Conservation (phyloP, 2,113 vertebrate genomes). For the Fukomys damarensis region DNA sequence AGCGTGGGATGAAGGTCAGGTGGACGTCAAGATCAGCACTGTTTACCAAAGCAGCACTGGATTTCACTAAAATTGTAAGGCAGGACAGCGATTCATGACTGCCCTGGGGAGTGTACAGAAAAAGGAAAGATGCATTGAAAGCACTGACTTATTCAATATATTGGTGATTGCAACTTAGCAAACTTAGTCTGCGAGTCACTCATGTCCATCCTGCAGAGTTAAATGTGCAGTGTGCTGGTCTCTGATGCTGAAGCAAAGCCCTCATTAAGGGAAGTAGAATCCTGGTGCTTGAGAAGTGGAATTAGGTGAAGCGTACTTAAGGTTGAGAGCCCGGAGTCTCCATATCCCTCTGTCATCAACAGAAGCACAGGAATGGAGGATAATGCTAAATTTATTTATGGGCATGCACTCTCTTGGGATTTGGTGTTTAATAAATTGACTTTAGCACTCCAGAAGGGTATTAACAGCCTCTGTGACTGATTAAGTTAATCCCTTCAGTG, state of each 20-base stretch:
- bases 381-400: slow-evolving; percentile 33
- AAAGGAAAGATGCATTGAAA: background rate
- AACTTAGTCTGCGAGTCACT: background rate
- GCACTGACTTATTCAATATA: background rate
- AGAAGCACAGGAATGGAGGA: background rate
- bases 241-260: background rate
- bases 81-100: background rate
- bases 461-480: slow-evolving; percentile 7
- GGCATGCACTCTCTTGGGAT: background rate
- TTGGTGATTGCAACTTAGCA: too few relatives aligned
- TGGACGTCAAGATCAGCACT: background rate
- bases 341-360: background rate
- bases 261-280: background rate
- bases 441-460: background rate
- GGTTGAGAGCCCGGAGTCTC: background rate
- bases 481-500: slow-evolving; percentile 53
- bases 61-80: too few relatives aligned
- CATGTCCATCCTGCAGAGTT: background rate
- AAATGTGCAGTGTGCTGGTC: background rate
- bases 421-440: slow-evolving; percentile 52
- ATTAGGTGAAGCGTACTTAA: background rate
- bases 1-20: background rate
- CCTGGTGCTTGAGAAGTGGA: background rate
- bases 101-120: background rate
- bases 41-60: background rate